Percentiles rank a stretch among this genome's conserved stretches.
Evolutionary conservation across 2,113 vertebrate species (phyloP).

Genomic region (Myrmecobius fasciatus): DNA sequence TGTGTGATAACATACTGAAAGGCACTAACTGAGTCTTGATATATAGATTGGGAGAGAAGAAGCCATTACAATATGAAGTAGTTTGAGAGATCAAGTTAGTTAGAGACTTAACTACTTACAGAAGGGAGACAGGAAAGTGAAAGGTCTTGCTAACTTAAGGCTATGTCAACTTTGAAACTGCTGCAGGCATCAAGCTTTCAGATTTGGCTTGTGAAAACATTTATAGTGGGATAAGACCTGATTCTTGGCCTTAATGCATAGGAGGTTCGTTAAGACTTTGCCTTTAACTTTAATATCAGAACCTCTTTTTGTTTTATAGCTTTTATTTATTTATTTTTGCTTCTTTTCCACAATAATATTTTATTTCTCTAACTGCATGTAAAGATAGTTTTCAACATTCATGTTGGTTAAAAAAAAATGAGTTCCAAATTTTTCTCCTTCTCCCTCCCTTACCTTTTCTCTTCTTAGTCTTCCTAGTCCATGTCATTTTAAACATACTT

Average conservation of each 20-base stretch:
- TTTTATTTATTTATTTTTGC: neutral
- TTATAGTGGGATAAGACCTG: neutral
- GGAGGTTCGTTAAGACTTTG: neutral
- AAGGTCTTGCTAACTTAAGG: neutral
- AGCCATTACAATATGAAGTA: conserved; percentile 45
- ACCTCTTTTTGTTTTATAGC: neutral
- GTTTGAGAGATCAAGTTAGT: conserved; percentile 3
- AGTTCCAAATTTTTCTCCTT: too few relatives aligned
- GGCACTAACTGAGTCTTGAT: neutral
- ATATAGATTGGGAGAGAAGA: conserved; percentile 26
- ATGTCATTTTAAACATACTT: too few relatives aligned
- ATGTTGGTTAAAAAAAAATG: too few relatives aligned
- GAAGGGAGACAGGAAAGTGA: neutral
- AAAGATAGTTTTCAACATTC: too few relatives aligned
- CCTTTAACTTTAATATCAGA: conserved; percentile 15
- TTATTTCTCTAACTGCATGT: too few relatives aligned
- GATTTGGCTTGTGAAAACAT: conserved; percentile 8
- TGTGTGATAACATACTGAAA: neutral
- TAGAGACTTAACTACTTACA: neutral
- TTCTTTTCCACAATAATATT: too few relatives aligned
- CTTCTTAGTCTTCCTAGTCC: too few relatives aligned
- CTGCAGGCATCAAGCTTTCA: neutral
- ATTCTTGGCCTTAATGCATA: neutral
- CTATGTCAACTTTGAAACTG: neutral
- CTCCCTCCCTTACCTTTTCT: too few relatives aligned